Evolutionary conservation across 2,888 invertebrate species (phyloP), one percentile per base, ranked within the genome.

Genomic region (Eucera pruinosa): DNA sequence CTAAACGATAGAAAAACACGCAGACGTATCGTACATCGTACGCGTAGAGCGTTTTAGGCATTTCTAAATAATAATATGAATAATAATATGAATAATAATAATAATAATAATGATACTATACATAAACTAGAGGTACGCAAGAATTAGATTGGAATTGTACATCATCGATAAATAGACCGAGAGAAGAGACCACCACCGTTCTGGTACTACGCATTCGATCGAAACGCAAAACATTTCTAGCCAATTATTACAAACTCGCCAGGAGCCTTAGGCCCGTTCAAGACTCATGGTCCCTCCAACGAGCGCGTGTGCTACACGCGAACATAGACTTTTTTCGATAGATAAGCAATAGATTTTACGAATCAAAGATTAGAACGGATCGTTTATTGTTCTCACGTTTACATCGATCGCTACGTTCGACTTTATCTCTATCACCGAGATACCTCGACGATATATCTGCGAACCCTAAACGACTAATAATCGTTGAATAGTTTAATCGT

Each of bases 241-340:
- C 81, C 82, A 84, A 83, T 86, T 81, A 86, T 78, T 86, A 86
- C 68, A 65, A 84, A 86, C 85, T 85, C 85, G 83, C 85, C 85
- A 81, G 86, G 88, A 86, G 88, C 79, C 80, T 82, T 88, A 88
- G 87, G 83, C 86, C 81, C 86, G 64, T 86, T 85, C 67, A 88
- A 88, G 84, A 89, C 84, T 89, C 82, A 89, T 88, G 88, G 74
- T 90, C 90, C 89, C 89, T 90, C 89, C 89, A 89, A 86, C 73
- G 80, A 82, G 78, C 74, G 75, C 30, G 75, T 61, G 55, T 18
- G 52, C 25, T 9, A 2, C 67, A 20, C 71, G 71, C 62, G 70
- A 43, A 54, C 47, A 64, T 68, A 67, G 62, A 79, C 58, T 68
- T 72, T 75, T 78, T 78, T 82, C 80, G 30, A 77, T 72, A 81